Evolutionary conservation across 1,140 invertebrate species (phyloP), one percentile per base, ranked within the genome.

Genomic region (Hycleus cichorii): DNA sequence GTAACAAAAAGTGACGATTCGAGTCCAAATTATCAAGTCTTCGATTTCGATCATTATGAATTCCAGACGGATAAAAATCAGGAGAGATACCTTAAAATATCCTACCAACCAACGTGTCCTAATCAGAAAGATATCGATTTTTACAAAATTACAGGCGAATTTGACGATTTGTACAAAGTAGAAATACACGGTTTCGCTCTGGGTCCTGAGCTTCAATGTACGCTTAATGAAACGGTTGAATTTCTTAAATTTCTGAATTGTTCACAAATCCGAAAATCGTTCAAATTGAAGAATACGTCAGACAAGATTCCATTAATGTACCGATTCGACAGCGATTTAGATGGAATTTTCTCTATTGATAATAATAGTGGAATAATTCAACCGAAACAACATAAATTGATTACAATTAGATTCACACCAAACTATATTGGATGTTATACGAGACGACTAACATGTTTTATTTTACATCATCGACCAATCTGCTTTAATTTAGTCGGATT

Each of bases 391-490:
- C 24, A 50, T 18, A 47, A 18, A 3, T 61, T 59, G 24, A 49
- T 69, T 3, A 49, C 18, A 6, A 47, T 69, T 3, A 60, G 12
- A 39, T 69, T 69, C 58, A 26, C n/a, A 2, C 61, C 68, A 7
- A 54, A 60, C 24, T 25, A 45, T 9, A 4, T 2, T 1, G 59
- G 65, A 9, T 27, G 59, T 40, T 69, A 63, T 39, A 27, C 45
- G 3, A 18, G 57, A 5, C 57, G 62, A 39, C 44, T 69, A 1
- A 39, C 40, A 40, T 64, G 62, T 42, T 47, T 63, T 6, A 50
- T 69, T 18, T 59, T 58, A 27, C 49, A 68, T 32, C 52, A 62
- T 43, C 66, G 57, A 52, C 67, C 65, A 4, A 26, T 63, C 18
- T 27, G 54, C 0, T 24, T 69, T 1, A 18, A 65, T 27, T 27